phyloP scores from a whole-genome alignment of 2,888 invertebrate genomes.

The Bombyx huttoni region DNA sequence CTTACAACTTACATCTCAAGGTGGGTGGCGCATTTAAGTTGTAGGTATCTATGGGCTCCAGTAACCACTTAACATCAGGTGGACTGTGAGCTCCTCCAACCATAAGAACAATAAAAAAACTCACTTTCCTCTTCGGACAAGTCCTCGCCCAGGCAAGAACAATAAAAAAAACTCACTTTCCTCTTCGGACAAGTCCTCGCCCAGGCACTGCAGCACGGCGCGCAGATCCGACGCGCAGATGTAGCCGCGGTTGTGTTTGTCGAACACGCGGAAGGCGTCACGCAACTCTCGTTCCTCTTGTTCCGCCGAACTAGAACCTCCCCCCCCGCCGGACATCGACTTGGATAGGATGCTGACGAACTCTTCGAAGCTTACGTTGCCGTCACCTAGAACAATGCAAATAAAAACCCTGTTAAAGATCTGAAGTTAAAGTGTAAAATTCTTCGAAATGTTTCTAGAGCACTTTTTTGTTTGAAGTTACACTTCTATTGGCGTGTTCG shows the following conservation, averaged over 20 bases:
- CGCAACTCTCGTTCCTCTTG: conserved; percentile 87
- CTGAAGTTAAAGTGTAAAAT: too few species aligned
- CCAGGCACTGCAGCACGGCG: conserved; percentile 89
- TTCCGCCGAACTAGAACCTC: conserved; percentile 76
- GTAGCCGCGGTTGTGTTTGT: conserved; percentile 93
- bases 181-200: conserved; percentile 90
- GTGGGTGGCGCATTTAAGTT: too few species aligned
- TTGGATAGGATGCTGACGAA: conserved; percentile 88
- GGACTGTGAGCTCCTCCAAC: too few species aligned
- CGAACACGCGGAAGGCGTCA: conserved; percentile 91
- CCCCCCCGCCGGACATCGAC: conserved; percentile 76
- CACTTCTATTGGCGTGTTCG: too few species aligned
- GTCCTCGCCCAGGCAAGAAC: conserved; percentile 90
- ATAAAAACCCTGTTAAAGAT: too few species aligned
- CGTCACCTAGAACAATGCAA: conserved; percentile 75
- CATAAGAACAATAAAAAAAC: too few species aligned
- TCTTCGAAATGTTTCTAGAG: too few species aligned
- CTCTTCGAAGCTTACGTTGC: conserved; percentile 90
- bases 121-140: conserved; percentile 91
- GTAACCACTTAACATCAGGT: too few species aligned
- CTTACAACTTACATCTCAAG: too few species aligned
- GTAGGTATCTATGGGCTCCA: too few species aligned
- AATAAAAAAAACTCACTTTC: conserved; percentile 92
- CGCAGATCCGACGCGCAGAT: conserved; percentile 90
- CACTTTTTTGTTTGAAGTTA: too few species aligned